Evolutionary conservation across 2,888 invertebrate species (phyloP).

Genomic region (Polydrusus tereticollis): DNA sequence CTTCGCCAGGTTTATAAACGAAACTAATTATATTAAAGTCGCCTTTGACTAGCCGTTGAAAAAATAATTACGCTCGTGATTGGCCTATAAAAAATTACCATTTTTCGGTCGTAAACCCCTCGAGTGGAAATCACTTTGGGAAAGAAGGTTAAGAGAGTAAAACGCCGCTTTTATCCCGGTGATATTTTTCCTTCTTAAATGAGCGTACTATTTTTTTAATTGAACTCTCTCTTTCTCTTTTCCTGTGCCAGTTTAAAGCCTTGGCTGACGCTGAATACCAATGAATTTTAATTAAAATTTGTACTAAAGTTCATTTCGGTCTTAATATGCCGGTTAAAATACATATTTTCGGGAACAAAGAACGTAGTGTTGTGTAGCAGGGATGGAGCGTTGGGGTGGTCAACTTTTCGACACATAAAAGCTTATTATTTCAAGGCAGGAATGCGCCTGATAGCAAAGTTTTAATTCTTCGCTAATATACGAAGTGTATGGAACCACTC

Average conservation of each 20-base stretch:
- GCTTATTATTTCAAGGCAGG: no score
- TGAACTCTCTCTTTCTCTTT: conserved; percentile 27
- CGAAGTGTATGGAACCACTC: no score
- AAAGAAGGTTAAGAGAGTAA: conserved; percentile 1
- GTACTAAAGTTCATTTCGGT: conserved; percentile 38
- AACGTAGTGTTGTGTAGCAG: conserved; percentile 9
- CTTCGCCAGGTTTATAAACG: no score
- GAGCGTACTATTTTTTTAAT: conserved; percentile 44
- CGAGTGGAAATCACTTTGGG: conserved; percentile 15
- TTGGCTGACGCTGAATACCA: conserved; percentile 40
- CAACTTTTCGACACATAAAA: neutral
- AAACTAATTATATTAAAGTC: no score
- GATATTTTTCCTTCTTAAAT: conserved; percentile 35
- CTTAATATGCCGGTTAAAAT: conserved; percentile 41
- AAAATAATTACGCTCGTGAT: neutral
- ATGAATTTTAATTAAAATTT: conserved; percentile 47
- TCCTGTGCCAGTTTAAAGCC: conserved; percentile 27
- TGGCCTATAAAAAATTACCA: neutral
- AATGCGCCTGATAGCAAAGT: no score
- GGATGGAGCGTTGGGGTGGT: neutral
- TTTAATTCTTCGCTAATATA: no score
- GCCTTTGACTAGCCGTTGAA: no score
- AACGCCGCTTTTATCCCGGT: conserved; percentile 5
- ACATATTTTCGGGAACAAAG: conserved; percentile 43
- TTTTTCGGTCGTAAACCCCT: neutral